These are phyloP conservation scores for Margarornis squamiger DNA, from an alignment of 2,797 vertebrate genomes.

Conservation along the genomic window DNA sequence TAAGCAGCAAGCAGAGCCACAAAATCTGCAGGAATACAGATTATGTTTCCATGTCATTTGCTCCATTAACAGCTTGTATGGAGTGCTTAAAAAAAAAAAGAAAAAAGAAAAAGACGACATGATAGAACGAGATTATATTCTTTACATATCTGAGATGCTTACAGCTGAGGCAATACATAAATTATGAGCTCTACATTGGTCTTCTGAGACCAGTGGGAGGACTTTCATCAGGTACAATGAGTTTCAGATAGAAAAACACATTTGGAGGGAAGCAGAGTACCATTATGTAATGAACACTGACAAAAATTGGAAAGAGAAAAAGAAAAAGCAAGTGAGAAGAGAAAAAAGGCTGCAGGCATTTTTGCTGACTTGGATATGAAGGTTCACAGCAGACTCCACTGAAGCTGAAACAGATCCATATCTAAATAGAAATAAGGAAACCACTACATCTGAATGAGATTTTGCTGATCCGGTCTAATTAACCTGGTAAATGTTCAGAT, in stretches of 20 bases:
- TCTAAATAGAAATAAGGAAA: conserved; percentile 53
- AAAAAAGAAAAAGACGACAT: neutral
- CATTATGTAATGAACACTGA: neutral
- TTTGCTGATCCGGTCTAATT: conserved; percentile 59
- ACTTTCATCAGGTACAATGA: neutral
- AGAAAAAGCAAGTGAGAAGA: neutral
- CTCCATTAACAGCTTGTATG: conserved; percentile 38
- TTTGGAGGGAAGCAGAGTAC: neutral
- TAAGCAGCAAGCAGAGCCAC: conserved; percentile 39
- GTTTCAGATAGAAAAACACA: neutral
- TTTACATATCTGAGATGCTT: neutral
- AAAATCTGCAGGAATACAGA: conserved; percentile 49
- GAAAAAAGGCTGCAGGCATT: conserved; percentile 5
- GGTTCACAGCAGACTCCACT: neutral
- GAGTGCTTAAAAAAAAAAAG: neutral
- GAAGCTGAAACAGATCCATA: neutral
- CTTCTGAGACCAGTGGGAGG: neutral
- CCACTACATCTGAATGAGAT: conserved; percentile 31
- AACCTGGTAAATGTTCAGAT: conserved; percentile 37
- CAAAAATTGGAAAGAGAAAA: neutral
- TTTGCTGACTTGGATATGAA: conserved; percentile 17
- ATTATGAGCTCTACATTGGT: neutral
- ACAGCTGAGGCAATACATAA: neutral
- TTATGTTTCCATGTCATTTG: conserved; percentile 53
- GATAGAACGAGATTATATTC: conserved; percentile 16